Evolutionary conservation across 2,113 vertebrate species (phyloP).

Genomic region (Condylura cristata): DNA sequence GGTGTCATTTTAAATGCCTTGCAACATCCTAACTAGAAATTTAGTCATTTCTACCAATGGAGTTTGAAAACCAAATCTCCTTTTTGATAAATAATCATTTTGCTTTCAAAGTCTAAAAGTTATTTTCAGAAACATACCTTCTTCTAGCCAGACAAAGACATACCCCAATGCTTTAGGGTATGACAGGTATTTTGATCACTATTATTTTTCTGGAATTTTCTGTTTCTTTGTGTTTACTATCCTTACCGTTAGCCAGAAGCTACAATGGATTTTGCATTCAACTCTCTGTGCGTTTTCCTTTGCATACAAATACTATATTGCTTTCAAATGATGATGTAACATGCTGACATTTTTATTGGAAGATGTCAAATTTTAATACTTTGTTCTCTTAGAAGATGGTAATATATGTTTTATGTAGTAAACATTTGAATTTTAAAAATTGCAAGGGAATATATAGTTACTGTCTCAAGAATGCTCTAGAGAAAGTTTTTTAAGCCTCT

Average conservation of each 20-base stretch:
- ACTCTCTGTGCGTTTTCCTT: constrained; percentile 49
- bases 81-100: constrained; percentile 59
- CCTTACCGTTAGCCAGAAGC: constrained; percentile 63
- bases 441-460: neutral
- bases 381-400: constrained; percentile 25
- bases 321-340: constrained; percentile 62
- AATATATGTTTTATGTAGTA: constrained; percentile 8
- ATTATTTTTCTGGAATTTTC: constrained; percentile 60
- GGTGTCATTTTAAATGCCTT: neutral
- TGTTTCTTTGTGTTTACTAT: constrained; percentile 55
- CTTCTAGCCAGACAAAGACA: constrained; percentile 62
- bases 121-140: constrained; percentile 65
- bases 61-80: constrained; percentile 58
- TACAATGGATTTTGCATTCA: constrained; percentile 67
- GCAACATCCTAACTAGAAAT: neutral
- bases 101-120: constrained; percentile 64
- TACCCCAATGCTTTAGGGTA: neutral
- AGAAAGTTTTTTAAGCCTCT: neutral
- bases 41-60: constrained; percentile 39
- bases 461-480: neutral
- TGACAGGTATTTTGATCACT: constrained; percentile 59
- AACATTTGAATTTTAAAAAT: neutral
- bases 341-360: constrained; percentile 49
- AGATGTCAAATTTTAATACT: constrained; percentile 34
- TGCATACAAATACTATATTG: constrained; percentile 56